Base-by-base conservation (phyloP, 2,797 vertebrate genomes). In the Otolemur crassicaudatus region DNA sequence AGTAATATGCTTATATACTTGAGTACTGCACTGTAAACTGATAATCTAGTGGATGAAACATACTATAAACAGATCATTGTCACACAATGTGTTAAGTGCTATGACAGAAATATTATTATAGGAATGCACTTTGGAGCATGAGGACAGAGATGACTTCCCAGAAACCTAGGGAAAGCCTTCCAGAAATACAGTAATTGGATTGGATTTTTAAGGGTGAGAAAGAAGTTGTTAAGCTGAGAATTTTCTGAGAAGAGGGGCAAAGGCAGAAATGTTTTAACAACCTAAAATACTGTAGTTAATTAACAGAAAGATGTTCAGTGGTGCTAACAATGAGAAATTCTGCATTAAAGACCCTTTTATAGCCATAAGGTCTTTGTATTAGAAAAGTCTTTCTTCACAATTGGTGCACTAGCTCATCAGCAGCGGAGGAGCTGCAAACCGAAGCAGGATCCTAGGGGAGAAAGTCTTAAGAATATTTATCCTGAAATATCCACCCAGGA, bases 1-100 rank as follows among this genome's bases (percentile, higher is more conserved):
- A 61, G 90, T 77, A 76, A 60, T 80, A 86, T 76, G 61, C 25
- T 96, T 94, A 81, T 34, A 93, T 76, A 91, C 37, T 77, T 91
- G 58, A 96, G 73, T 40, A 83, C 46, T 79, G 73, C 56, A n/a
- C 63, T 82, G 25, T 90, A 60, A 85, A 93, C 72, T 95, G 81
- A 93, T 84, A 77, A 87, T 49, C 46, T 49, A 83, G 25, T 70
- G 58, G 31, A 22, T 69, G n/a, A 94, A 69, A n/a, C n/a, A 85
- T 25, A 31, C 0, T 75, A 2, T 65, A 82, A 94, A 95, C 25
- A 95, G 31, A 94, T 46, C 16, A 31, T 73, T 81, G 70, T 3
- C 63, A 31, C 31, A 10, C 6, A 56, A 0, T 79, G 27, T 37
- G 2, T 75, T 69, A 82, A 96, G 17, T 53, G n/a, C 29, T 70